Evolutionary conservation across 2,113 vertebrate genomes (phyloP), one percentile per base, ranked within the genome.

Genomic region (Rhineura floridana): DNA sequence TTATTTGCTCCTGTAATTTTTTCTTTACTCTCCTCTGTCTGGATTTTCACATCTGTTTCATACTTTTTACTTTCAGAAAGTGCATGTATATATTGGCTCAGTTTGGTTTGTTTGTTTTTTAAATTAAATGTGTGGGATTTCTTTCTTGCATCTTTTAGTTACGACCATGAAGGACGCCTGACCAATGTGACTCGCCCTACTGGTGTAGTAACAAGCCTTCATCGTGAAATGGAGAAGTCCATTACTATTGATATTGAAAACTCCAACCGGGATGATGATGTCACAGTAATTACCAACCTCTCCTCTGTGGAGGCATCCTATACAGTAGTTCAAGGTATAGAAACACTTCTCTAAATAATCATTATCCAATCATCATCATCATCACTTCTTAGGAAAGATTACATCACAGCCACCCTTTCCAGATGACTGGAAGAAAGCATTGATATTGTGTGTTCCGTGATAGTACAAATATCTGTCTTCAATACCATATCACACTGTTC

Each of bases 171-270:
- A 96, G 99, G 99, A 82, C 98, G 99, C 84, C 96, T 99, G 94
- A 99, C 98, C 95, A 99, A 99, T 79, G 98, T 99, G 95, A 99
- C 99, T 2, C 98, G 98, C 93, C 99, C 99, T 72, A 99, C 98
- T 0, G 99, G 99, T 90, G 98, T 98, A 97, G 99, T 99, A 91
- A 99, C 98, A 77, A 99, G 99, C 89, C 97, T 99, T 89, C 99
- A 99, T 95, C 96, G 99, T n/a, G 98, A 99, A 95, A 99, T 99
- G 90, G 99, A 99, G 91, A 99, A 98, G 91, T 99, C 98, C 91
- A 99, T 99, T 97, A 99, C 98, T 95, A 98, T 99, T 63, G 98
- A 99, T 96, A 99, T 99, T 10, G 98, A 99, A 96, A 99, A 98
- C 96, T 99, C 99, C 91, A 99, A 98, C 96, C 97, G 98, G 80